These are phyloP conservation scores for Temnothorax longispinosus DNA, from an alignment of 1,140 invertebrate species.

Conservation along the genomic window DNA sequence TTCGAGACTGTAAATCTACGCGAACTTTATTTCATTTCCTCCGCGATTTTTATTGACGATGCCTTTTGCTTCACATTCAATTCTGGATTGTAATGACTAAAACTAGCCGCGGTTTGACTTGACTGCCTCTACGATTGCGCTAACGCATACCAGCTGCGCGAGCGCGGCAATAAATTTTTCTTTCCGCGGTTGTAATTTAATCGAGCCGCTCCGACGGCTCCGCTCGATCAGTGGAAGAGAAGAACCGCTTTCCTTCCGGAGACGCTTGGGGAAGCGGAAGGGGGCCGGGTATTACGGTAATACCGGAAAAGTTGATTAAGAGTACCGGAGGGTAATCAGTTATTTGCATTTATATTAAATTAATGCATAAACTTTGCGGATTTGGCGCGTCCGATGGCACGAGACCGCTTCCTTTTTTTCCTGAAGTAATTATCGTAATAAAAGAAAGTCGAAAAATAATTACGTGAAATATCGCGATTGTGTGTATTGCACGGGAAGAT, in stretches of 20 bases:
- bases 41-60: neutral
- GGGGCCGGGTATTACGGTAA: neutral
- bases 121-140: neutral
- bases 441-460: neutral
- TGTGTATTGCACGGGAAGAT: neutral
- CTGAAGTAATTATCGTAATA: neutral
- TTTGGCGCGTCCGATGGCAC: neutral
- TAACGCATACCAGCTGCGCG: slow-evolving; percentile 8
- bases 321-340: slow-evolving; percentile 46
- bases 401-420: neutral
- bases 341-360: slow-evolving; percentile 61
- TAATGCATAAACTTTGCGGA: slow-evolving; percentile 3
- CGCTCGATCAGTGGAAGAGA: slow-evolving; percentile 50
- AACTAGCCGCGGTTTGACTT: slow-evolving; percentile 14
- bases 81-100: neutral
- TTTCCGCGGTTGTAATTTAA: slow-evolving; percentile 55
- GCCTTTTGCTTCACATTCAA: neutral
- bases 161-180: slow-evolving; percentile 45
- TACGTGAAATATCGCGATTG: neutral
- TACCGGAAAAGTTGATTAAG: slow-evolving; percentile 59
- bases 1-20: neutral
- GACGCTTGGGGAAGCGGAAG: slow-evolving; percentile 56
- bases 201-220: slow-evolving; percentile 54
- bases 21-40: neutral
- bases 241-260: slow-evolving; percentile 56